Evolutionary conservation across 2,113 vertebrate species (phyloP), one percentile per base, ranked within the genome.

Genomic region (Nyctibius bracteatus): DNA sequence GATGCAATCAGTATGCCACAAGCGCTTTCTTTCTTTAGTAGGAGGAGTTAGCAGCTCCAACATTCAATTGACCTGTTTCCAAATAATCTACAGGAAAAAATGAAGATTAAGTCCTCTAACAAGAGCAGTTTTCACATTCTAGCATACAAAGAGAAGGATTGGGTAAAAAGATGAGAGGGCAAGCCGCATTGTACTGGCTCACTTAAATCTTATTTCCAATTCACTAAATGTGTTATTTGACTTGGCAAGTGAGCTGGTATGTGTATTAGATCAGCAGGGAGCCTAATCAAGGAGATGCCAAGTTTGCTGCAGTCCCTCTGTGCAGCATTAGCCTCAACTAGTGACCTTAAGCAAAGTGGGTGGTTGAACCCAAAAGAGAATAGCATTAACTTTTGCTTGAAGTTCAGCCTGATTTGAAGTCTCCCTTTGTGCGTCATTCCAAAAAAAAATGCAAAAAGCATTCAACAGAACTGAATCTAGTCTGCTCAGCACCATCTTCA

Each of bases 201-300:
- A 99, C 99, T 99, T 99, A 99, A 99, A 99, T 99, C 98, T 98
- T 98, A 98, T 98, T 99, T 99, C 98, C 98, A 99, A 99, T 99
- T 99, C 98, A 99, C 98, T 99, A 98, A 99, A 99, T 99, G 99
- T 99, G 98, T 99, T 99, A 99, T 99, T 99, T 99, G 98, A 99
- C 98, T 99, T 99, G 99, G 99, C 99, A 99, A 99, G 98, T 98
- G 98, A 98, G 97, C 98, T 98, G 98, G 98, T 98, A 98, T 99
- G 98, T 98, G 98, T 98, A 98, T 98, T 97, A 98, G 98, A 98
- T 98, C 98, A 99, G 98, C 98, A 92, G 98, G 98, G 98, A 98
- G 98, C 98, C 98, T 98, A 98, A 98, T 98, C 98, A 98, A 98
- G 98, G 98, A 98, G 98, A 99, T 98, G 98, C 98, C 98, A 99